Evolutionary conservation across 1,140 invertebrate species (phyloP).

Genomic region (Hypsibius dujardini): DNA sequence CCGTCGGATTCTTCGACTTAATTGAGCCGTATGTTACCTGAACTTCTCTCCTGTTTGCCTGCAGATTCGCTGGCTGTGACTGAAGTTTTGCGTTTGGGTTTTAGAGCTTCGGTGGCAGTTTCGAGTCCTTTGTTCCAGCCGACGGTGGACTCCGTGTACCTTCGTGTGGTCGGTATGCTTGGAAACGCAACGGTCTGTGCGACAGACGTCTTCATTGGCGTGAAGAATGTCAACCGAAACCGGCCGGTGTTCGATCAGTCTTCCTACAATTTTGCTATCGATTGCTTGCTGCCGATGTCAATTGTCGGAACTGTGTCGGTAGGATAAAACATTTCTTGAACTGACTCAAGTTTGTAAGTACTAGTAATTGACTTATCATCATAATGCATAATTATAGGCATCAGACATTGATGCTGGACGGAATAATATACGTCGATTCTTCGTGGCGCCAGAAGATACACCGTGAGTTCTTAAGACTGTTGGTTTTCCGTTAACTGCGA

Average conservation of each 20-base stretch:
- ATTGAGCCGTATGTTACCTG: not conserved
- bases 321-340: not conserved
- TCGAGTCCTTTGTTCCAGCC: constrained; percentile 8
- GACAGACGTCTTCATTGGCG: constrained; percentile 5
- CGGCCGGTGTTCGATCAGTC: constrained; percentile 4
- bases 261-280: not conserved
- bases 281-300: not conserved
- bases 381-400: not conserved
- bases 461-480: too few species aligned
- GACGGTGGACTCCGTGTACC: constrained; percentile 5
- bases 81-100: not conserved
- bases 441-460: constrained; percentile 4
- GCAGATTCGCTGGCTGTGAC: not conserved
- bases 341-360: too few species aligned
- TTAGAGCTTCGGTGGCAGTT: not conserved
- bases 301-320: not conserved
- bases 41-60: too few species aligned
- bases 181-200: not conserved
- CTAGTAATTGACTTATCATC: too few species aligned
- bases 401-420: constrained; percentile 1
- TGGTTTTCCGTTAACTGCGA: too few species aligned
- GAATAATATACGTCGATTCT: constrained; percentile 8
- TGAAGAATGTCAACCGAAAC: not conserved
- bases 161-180: not conserved
- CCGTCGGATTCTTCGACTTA: not conserved